Evolutionary conservation across 30 jellyfish, hydroid and myxozoan species (phyloP).

Genomic region (Turritopsis rubra): DNA sequence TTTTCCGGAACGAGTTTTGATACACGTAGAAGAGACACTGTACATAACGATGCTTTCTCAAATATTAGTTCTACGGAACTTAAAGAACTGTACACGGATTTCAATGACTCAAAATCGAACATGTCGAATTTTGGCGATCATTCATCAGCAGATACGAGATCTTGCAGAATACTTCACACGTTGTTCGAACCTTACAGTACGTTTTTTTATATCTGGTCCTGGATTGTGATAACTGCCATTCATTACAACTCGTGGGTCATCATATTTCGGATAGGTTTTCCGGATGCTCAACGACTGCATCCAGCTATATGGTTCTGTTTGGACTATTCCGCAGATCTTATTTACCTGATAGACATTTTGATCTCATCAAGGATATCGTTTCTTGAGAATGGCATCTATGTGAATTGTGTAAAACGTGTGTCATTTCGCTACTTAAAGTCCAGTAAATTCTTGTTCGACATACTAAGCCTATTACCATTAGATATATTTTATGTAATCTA

Average conservation of each 20-base stretch:
- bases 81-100: slow-evolving; percentile 11
- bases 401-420: slow-evolving; percentile 44
- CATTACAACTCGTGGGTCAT: slow-evolving; percentile 84
- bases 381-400: slow-evolving; percentile 81
- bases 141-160: background rate
- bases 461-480: slow-evolving; percentile 53
- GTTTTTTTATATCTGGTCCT: slow-evolving; percentile 66
- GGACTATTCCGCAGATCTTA: slow-evolving; percentile 68
- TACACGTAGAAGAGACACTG: background rate
- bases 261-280: slow-evolving; percentile 59
- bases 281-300: slow-evolving; percentile 48
- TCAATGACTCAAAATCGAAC: slow-evolving; percentile 16
- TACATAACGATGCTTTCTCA: slow-evolving; percentile 2
- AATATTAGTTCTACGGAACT: slow-evolving; percentile 20
- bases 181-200: slow-evolving; percentile 78
- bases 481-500: slow-evolving; percentile 42
- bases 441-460: slow-evolving; percentile 49
- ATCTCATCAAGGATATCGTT: slow-evolving; percentile 57
- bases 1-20: slow-evolving; percentile 29
- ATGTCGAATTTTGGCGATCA: slow-evolving; percentile 2
- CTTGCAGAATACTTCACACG: slow-evolving; percentile 4
- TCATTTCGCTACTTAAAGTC: slow-evolving; percentile 54
- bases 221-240: slow-evolving; percentile 54
- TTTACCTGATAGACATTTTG: slow-evolving; percentile 66
- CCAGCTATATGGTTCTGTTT: slow-evolving; percentile 51